Percentiles rank a stretch among this genome's conserved stretches.
phyloP scores from a whole-genome alignment of 2,888 invertebrate genomes.

The Dioctria rufipes region DNA sequence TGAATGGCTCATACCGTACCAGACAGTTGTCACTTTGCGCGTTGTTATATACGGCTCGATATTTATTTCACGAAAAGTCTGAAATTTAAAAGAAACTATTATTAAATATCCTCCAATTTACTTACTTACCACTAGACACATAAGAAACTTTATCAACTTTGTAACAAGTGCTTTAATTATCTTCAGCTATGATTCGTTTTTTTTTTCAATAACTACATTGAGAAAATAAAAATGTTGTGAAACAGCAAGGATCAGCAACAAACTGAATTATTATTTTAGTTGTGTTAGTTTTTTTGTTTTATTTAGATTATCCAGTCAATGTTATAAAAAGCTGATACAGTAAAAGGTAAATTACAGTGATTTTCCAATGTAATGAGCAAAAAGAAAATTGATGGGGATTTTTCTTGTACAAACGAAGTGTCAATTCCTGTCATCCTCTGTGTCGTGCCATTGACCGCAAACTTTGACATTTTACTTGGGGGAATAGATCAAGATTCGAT shows the following conservation, averaged over 20 bases:
- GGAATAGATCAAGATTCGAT: neutral
- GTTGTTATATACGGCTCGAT: conserved; percentile 48
- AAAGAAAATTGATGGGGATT: conserved; percentile 5
- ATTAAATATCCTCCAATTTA: neutral
- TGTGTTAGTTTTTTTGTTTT: conserved; percentile 43
- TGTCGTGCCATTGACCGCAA: conserved; percentile 57
- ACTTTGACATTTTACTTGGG: conserved; percentile 55
- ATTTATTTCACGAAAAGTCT: conserved; percentile 34
- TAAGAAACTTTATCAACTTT: neutral
- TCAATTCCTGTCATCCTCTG: conserved; percentile 30
- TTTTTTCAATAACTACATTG: neutral
- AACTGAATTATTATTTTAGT: conserved; percentile 42
- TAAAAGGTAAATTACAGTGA: conserved; percentile 20
- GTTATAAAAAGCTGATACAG: conserved; percentile 27
- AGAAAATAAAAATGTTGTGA: conserved; percentile 47
- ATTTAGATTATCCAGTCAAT: conserved; percentile 31
- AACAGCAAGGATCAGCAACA: conserved; percentile 38
- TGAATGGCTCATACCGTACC: neutral
- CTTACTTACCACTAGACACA: neutral
- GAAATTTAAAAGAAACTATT: neutral
- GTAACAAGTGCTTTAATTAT: conserved; percentile 8
- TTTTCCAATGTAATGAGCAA: neutral
- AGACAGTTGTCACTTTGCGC: conserved; percentile 54
- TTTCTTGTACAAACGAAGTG: neutral
- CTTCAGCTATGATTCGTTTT: neutral